Base-by-base conservation (phyloP, 1,140 invertebrate genomes). In the Pogonognathellus flavescens region DNA sequence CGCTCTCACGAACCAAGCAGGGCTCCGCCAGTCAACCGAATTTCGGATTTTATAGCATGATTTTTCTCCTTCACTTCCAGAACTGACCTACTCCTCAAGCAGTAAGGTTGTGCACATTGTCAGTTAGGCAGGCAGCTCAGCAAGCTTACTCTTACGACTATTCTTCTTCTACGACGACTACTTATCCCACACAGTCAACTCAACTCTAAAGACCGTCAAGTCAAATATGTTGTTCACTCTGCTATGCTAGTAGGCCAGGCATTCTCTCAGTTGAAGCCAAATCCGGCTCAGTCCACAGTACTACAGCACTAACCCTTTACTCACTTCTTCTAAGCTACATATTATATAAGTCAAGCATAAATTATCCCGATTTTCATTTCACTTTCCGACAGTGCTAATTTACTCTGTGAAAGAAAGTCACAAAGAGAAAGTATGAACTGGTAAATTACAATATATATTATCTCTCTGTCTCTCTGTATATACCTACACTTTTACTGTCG, bases 41-140 rank as follows among this genome's bases (percentile, higher is more conserved):
- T 81, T 81, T 81, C 80, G 70, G 70, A 80, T 80, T 76, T 85
- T 80, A 85, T 80, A 22, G 53, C 53, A 80, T 76, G 70, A 80
- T 85, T 85, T 85, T 85, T 82, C 80, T 85, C 60, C 59, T 66
- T 66, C 72, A 80, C 22, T 53, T 82, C 66, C 84, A 87, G 86
- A 85, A 85, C 84, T 87, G 86, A 87, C 86, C 86, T 87, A 87
- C 84, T 87, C 84, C 59, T 60, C 80, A 70, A 76, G 50, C 84
- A 76, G 84, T 62, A 76, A 50, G 86, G 86, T 87, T 87, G 83
- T 87, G 59, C 84, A 70, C 80, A 84, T 41, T 62, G 14, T 82
- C 80, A 18, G 59, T 22, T 18, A 49, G 81, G 14, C 25, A 52
- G 31, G 16, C 16, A 59, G 57, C 22, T 18, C 6, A 55, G 3